Base-by-base conservation (phyloP, 1,140 invertebrate species). In the Tetramorium alpestre region DNA sequence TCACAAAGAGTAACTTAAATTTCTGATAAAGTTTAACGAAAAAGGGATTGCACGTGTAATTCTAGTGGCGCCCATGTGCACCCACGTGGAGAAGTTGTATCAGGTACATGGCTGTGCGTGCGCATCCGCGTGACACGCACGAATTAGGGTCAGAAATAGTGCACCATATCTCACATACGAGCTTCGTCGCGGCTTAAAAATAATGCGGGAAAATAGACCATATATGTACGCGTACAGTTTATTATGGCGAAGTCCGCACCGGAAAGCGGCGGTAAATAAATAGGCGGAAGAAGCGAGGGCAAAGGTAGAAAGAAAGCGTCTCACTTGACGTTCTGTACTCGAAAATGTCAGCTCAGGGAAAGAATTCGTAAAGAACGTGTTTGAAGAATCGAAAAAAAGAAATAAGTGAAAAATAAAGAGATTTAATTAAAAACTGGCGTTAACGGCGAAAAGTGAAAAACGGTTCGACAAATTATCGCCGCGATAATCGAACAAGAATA, bases 111-210 rank as follows among this genome's bases (percentile, higher is more conserved):
- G 22, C 56, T 4, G 49, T 56, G 44, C 41, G 44, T 85, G 28
- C 56, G 81, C 44, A 56, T 49, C 25, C 58, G 56, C 22, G 54
- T 56, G 60, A 80, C 62, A 60, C 54, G 80, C 54, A 60, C 38
- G 13, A 73, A 47, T 82, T 82, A 58, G n/a, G 41, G 67, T 18
- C 78, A 82, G 67, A 72, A 82, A 82, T 82, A 82, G 78, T 82
- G 54, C 25, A 22, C 38, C 11, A 18, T 41, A 70, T 11, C 33
- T 33, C 8, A 25, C 25, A n/a, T 7, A 18, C 13, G 49, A 16
- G 13, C 67, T 38, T 41, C 67, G 54, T 60, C 38, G 80, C 4
- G 25, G 54, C 54, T 72, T 82, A 60, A 82, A 82, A 82, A 73
- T 82, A 82, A 73, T 54, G 38, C 41, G 41, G 41, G 25, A 49